phyloP scores from a whole-genome alignment of 2,113 vertebrate species.

The Empidonax traillii region DNA sequence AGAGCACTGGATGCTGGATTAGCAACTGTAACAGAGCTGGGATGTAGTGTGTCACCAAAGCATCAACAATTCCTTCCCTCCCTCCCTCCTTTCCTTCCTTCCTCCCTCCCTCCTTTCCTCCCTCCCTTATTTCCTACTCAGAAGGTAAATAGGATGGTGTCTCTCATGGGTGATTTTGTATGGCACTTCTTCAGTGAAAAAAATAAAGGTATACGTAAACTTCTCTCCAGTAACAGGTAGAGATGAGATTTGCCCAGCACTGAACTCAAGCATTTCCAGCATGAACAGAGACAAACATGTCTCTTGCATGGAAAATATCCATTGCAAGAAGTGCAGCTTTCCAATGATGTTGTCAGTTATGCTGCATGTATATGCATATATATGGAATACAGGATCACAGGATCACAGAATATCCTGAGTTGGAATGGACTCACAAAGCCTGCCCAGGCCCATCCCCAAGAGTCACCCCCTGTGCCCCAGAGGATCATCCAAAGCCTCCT shows the following conservation, averaged over 20 bases:
- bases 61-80: background rate
- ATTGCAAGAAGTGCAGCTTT: background rate
- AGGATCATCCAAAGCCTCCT: background rate
- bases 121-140: background rate
- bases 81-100: background rate
- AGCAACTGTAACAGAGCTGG: background rate
- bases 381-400: background rate
- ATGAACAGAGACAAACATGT: background rate
- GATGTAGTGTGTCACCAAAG: background rate
- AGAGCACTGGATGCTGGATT: background rate
- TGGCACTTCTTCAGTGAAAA: background rate
- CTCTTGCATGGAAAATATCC: background rate
- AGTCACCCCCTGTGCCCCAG: too few relatives aligned
- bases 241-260: background rate
- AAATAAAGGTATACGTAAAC: background rate
- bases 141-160: background rate
- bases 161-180: background rate
- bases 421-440: background rate
- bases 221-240: background rate
- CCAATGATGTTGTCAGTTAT: background rate
- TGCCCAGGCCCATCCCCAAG: background rate
- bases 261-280: background rate
- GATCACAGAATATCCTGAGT: background rate
- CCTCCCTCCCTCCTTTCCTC: background rate
- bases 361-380: background rate